phyloP scores from a whole-genome alignment of 2,888 invertebrate species.

The Dichetophora obliterata region DNA sequence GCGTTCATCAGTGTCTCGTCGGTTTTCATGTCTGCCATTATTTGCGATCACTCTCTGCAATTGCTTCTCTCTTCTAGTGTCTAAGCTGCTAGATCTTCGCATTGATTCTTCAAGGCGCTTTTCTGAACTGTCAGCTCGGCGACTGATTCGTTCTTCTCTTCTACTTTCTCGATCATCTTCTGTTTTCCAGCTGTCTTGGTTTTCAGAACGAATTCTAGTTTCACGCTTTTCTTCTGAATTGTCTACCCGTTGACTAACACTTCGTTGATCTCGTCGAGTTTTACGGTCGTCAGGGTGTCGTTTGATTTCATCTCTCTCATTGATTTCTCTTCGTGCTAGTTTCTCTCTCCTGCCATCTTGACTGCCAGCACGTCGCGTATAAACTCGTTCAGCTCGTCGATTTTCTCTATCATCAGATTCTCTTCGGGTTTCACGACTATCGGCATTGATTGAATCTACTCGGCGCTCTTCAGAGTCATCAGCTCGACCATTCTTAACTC shows the following conservation, averaged over 20 bases:
- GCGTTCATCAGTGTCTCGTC: background rate
- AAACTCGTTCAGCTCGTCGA: background rate
- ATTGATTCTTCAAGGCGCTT: background rate
- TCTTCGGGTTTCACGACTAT: background rate
- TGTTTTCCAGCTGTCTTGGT: too few species aligned
- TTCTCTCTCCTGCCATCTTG: background rate
- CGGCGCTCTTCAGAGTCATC: background rate
- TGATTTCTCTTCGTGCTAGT: background rate
- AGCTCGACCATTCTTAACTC: background rate
- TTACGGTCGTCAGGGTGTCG: too few species aligned
- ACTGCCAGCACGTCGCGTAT: background rate
- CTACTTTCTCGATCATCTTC: constrained; percentile 2
- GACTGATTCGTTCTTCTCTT: background rate
- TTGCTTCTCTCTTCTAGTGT: background rate
- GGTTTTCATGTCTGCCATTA: background rate
- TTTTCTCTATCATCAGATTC: background rate
- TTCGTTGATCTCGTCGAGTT: constrained; percentile 3
- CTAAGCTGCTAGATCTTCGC: background rate
- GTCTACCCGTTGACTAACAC: too few species aligned
- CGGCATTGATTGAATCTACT: background rate
- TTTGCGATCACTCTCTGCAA: background rate
- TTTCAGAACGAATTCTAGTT: too few species aligned
- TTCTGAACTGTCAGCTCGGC: background rate
- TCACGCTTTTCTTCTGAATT: too few species aligned
- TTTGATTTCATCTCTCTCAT: background rate